A percentile compares a stretch with the other conserved stretches of the same genome.
Evolutionary conservation across 2,888 invertebrate genomes (phyloP).

Genomic region (Troides helena): DNA sequence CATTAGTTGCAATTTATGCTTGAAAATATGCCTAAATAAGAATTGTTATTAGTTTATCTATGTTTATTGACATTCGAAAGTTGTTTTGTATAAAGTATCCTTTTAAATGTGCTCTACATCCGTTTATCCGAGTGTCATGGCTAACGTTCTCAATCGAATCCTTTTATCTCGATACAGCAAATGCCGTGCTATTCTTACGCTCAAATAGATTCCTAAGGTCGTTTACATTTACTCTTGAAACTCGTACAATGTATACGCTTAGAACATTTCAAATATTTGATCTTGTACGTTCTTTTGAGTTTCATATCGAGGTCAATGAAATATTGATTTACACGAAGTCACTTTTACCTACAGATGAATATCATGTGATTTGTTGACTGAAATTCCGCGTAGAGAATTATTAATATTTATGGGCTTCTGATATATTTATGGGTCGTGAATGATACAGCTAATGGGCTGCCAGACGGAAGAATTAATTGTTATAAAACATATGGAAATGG

Average conservation of each 20-base stretch:
- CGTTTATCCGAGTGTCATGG: slow-evolving; percentile 20
- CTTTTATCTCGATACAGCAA: slow-evolving; percentile 23
- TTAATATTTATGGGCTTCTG: too few relatives aligned
- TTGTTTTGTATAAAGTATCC: background rate
- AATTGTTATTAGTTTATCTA: background rate
- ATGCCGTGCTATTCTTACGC: slow-evolving; percentile 26
- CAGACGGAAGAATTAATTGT: too few relatives aligned
- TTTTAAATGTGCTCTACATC: slow-evolving; percentile 8
- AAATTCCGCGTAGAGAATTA: too few relatives aligned
- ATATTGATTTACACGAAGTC: background rate
- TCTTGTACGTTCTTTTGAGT: background rate
- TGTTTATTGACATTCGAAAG: background rate
- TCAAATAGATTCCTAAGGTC: slow-evolving; percentile 24
- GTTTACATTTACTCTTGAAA: slow-evolving; percentile 25
- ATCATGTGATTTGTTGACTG: background rate
- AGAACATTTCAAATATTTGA: background rate
- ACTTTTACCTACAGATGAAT: background rate
- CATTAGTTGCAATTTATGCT: too few relatives aligned
- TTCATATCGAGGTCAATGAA: background rate
- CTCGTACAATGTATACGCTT: background rate
- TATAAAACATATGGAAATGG: too few relatives aligned
- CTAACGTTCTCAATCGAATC: slow-evolving; percentile 16
- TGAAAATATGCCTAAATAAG: background rate
- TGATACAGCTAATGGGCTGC: too few relatives aligned
- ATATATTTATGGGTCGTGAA: too few relatives aligned